Evolutionary conservation across 2,797 vertebrate species (phyloP), one percentile per base, ranked within the genome.

Genomic region (Ctenosaura bakeri): DNA sequence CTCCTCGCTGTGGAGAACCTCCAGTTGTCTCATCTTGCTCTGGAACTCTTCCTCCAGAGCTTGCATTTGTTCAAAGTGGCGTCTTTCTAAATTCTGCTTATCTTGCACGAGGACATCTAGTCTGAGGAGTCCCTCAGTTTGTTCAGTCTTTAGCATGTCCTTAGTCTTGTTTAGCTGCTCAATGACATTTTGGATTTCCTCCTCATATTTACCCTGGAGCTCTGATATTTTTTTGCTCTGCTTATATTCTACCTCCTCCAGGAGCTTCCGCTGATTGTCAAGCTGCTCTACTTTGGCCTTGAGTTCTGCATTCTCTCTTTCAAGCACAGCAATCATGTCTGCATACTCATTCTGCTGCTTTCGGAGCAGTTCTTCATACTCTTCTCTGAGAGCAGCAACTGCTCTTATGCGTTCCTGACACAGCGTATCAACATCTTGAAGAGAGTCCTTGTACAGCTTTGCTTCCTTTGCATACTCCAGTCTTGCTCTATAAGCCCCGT

Each of bases 41-140:
- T 98, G 98, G 94, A 99, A 99, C 83, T 97, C 98, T 54, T 98
- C 97, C 94, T 99, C 98, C 52, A 99, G 97, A 10, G 96, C 97
- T 76, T 96, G 97, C 90, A 98, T 96, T 24, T 98, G 98, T 89
- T 97, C 97, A 88, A 98, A 91, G 1, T 99, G 98, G 56, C 95
- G 97, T 76, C 94, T 96, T 94, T 99, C 98, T 94, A 98, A 95
- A 87, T 96, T 96, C 93, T 98, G 97, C 93, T 98, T 97, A 92
- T 99, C 98, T 1, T 94, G 95, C 62, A 98, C 95, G 0, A 98
- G 94, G 35, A 97, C 96, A 0, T 98, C 98, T 1, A 98, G 95
- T 92, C 98, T 98, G 38, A 35, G 96, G 76, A 98, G 97, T 81
- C 97, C 97, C 56, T 98, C 97, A 0, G 97, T 95, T 3, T 97